Evolutionary conservation across 2,888 invertebrate genomes (phyloP).

Genomic region (Amphipoea lucens): DNA sequence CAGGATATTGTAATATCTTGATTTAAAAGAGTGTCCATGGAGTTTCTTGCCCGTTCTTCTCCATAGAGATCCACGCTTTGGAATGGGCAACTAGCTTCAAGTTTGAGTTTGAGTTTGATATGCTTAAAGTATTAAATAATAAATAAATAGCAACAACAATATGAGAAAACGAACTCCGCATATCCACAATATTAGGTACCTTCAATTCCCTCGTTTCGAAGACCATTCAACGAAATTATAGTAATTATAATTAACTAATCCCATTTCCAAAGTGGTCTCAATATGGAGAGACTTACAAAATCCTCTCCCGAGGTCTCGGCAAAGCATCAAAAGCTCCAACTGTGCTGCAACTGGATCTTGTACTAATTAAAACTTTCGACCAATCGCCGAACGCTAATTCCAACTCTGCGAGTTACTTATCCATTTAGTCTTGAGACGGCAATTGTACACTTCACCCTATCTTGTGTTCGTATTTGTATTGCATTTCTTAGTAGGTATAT

Average conservation of each 20-base stretch:
- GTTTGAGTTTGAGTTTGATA: too few species aligned
- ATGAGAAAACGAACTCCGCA: neutral
- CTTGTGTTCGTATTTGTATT: slow-evolving; percentile 37
- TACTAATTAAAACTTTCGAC: slow-evolving; percentile 72
- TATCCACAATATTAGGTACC: neutral
- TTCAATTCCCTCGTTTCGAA: slow-evolving; percentile 1
- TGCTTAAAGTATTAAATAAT: too few species aligned
- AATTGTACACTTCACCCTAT: slow-evolving; percentile 63
- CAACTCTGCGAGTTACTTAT: slow-evolving; percentile 61
- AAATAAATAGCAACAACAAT: neutral
- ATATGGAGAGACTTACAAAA: slow-evolving; percentile 52
- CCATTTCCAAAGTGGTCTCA: slow-evolving; percentile 39
- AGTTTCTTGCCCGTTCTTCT: too few species aligned
- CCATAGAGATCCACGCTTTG: too few species aligned
- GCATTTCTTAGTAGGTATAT: slow-evolving; percentile 34
- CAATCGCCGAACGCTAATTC: slow-evolving; percentile 69
- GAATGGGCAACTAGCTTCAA: too few species aligned
- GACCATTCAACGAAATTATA: slow-evolving; percentile 46
- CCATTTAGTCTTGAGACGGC: slow-evolving; percentile 60
- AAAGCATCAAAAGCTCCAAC: slow-evolving; percentile 64
- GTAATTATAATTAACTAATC: slow-evolving; percentile 56
- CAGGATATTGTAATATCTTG: too few species aligned
- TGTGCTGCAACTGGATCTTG: slow-evolving; percentile 67
- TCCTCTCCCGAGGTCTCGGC: slow-evolving; percentile 47
- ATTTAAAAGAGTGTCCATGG: too few species aligned